These are phyloP conservation scores for Drosophila ananassae DNA, from an alignment of 1,140 invertebrate species.

Conservation along the genomic window DNA sequence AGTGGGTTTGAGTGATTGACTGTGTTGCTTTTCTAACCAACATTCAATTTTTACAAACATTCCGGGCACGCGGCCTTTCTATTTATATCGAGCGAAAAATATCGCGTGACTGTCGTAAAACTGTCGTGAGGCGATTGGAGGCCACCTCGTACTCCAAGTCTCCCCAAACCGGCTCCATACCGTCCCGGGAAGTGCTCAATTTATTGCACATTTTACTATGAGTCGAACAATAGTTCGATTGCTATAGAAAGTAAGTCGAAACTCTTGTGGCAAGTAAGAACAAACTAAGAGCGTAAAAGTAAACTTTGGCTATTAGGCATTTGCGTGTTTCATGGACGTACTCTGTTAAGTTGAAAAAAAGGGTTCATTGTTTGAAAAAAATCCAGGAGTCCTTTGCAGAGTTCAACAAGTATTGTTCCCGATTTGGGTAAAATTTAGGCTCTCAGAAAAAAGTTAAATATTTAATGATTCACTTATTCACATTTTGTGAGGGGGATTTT, in stretches of 20 bases:
- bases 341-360: neutral
- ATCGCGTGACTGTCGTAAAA: constrained; percentile 66
- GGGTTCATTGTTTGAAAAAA: neutral
- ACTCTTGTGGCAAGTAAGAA: constrained; percentile 47
- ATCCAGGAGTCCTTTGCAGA: neutral
- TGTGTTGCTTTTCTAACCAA: constrained; percentile 80
- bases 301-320: constrained; percentile 50
- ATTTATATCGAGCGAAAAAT: constrained; percentile 63
- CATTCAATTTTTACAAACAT: constrained; percentile 75
- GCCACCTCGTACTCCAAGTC: constrained; percentile 8
- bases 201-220: constrained; percentile 70
- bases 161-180: neutral
- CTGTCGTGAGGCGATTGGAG: constrained; percentile 6
- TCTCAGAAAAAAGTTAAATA: constrained; percentile 35
- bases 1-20: constrained; percentile 69
- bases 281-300: constrained; percentile 31
- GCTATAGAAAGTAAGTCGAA: constrained; percentile 57
- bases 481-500: constrained; percentile 16
- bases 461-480: constrained; percentile 57
- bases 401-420: constrained; percentile 17
- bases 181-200: constrained; percentile 54
- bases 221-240: constrained; percentile 71
- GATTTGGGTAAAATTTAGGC: neutral
- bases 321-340: constrained; percentile 51
- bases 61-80: constrained; percentile 56